Evolutionary conservation across 2,888 invertebrate species (phyloP), one percentile per base, ranked within the genome.

Genomic region (Hydraecia micacea): DNA sequence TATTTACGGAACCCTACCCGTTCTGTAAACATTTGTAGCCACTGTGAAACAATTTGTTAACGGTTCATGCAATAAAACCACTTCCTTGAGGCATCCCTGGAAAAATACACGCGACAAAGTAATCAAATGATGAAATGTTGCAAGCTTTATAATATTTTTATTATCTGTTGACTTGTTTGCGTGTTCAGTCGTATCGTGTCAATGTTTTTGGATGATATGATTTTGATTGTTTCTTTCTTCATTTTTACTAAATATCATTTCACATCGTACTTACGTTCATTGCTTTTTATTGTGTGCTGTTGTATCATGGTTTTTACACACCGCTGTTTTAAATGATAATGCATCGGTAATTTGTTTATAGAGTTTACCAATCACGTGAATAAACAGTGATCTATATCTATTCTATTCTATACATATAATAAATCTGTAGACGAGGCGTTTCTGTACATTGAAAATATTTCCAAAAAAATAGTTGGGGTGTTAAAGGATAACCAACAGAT

Each of bases 381-480:
- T 77, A 67, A 78, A 87, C 77, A 81, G 75, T 86, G 81, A 73
- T 76, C n/a, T n/a, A n/a, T n/a, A n/a, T n/a, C n/a, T n/a, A n/a
- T n/a, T n/a, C n/a, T n/a, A n/a, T n/a, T n/a, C n/a, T n/a, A n/a
- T n/a, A n/a, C n/a, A n/a, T n/a, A n/a, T n/a, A n/a, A n/a, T n/a
- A n/a, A n/a, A n/a, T n/a, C n/a, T n/a, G n/a, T n/a, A n/a, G n/a
- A n/a, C n/a, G n/a, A n/a, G n/a, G n/a, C n/a, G n/a, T n/a, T n/a
- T n/a, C n/a, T n/a, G n/a, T n/a, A n/a, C n/a, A n/a, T n/a, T n/a
- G n/a, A n/a, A n/a, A n/a, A n/a, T n/a, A n/a, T n/a, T n/a, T n/a
- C n/a, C n/a, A n/a, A n/a, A n/a, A n/a, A n/a, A n/a, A n/a, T n/a
- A n/a, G n/a, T n/a, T n/a, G n/a, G n/a, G n/a, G n/a, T n/a, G n/a